These are phyloP conservation scores for Eupeodes corollae DNA, from an alignment of 1,140 invertebrate genomes.

Conservation along the genomic window DNA sequence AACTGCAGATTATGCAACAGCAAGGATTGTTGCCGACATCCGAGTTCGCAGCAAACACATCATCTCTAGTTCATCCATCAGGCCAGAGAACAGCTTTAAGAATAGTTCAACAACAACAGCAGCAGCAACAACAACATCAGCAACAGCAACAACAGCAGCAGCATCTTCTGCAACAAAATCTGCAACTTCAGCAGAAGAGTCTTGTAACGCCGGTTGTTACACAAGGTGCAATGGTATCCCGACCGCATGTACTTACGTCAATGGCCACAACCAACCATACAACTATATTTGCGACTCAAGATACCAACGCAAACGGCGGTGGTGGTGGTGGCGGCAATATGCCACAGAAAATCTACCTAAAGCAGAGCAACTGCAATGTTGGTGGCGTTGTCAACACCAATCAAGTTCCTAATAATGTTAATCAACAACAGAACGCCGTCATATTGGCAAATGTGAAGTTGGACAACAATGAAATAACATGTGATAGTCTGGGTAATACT, in stretches of 20 bases:
- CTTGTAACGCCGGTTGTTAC: not conserved
- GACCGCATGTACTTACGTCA: not conserved
- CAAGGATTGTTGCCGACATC: not conserved
- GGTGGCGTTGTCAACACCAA: conserved; percentile 3
- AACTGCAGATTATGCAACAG: conserved; percentile 12
- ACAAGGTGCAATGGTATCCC: not conserved
- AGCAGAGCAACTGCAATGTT: conserved; percentile 6
- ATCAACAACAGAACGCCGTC: conserved; percentile 23
- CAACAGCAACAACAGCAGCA: conserved; percentile 25
- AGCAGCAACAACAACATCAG: conserved; percentile 12
- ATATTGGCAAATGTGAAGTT: conserved; percentile 30
- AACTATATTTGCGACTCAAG: not conserved
- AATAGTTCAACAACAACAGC: conserved; percentile 5
- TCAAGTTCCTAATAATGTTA: conserved; percentile 16
- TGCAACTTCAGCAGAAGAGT: conserved; percentile 1
- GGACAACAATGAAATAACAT: conserved; percentile 15
- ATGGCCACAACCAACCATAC: conserved; percentile 3
- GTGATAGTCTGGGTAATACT: too few species aligned
- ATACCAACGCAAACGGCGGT: not conserved
- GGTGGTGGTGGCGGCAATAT: conserved; percentile 5
- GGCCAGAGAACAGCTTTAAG: too few species aligned
- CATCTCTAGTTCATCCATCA: too few species aligned
- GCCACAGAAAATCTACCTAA: conserved; percentile 6
- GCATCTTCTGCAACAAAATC: conserved; percentile 14
- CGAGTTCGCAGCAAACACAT: too few species aligned